Evolutionary conservation across 2,888 invertebrate species (phyloP).

Genomic region (Drosophila colorata): DNA sequence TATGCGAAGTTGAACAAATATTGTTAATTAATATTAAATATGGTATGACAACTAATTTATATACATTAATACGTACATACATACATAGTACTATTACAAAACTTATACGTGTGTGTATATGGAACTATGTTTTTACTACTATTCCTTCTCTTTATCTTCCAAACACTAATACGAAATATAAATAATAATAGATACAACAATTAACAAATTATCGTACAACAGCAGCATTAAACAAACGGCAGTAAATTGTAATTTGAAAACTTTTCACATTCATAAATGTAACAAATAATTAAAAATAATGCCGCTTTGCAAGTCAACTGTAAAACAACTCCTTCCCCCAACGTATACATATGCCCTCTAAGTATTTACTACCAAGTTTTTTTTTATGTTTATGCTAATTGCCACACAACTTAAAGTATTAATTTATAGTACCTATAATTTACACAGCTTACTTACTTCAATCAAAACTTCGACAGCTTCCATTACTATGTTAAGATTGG

Average conservation of each 20-base stretch:
- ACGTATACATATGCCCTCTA: constrained; percentile 53
- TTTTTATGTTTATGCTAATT: constrained; percentile 42
- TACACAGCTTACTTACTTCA: constrained; percentile 36
- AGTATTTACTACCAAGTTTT: constrained; percentile 53
- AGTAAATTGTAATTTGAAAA: constrained; percentile 43
- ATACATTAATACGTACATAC: constrained; percentile 21
- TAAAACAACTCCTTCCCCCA: constrained; percentile 28
- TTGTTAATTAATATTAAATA: constrained; percentile 69
- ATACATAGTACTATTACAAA: constrained; percentile 33
- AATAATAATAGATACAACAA: constrained; percentile 31
- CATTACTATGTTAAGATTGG: constrained; percentile 49
- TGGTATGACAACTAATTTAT: constrained; percentile 64
- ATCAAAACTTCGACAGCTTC: constrained; percentile 56
- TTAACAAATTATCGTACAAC: constrained; percentile 37
- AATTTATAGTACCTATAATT: constrained; percentile 34
- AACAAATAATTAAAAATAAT: constrained; percentile 21
- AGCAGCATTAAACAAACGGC: constrained; percentile 45
- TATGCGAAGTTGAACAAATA: constrained; percentile 52
- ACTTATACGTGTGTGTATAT: constrained; percentile 17
- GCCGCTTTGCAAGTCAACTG: constrained; percentile 41
- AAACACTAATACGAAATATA: constrained; percentile 40
- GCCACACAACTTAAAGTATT: constrained; percentile 64
- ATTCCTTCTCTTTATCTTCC: constrained; percentile 62
- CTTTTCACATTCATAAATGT: constrained; percentile 62
- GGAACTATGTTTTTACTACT: constrained; percentile 49